Evolutionary conservation across 2,888 invertebrate genomes (phyloP).

Genomic region (Girardia tigrina): DNA sequence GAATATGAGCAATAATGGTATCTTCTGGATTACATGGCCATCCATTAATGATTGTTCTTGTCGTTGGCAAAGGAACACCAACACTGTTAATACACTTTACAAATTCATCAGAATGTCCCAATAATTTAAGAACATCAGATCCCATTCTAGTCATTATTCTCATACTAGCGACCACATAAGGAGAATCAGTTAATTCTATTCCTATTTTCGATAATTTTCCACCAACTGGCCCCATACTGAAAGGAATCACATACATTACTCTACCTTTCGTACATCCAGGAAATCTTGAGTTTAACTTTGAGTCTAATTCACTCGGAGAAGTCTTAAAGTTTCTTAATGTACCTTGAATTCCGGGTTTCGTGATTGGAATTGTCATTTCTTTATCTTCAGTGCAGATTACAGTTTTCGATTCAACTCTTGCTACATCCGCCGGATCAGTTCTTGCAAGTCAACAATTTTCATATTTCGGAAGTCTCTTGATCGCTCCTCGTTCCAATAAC

Average conservation of each 20-base stretch:
- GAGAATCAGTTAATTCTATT: conserved; percentile 41
- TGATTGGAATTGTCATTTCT: conserved; percentile 38
- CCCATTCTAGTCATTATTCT: conserved; percentile 41
- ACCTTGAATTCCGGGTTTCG: conserved; percentile 38
- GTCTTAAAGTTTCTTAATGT: conserved; percentile 41
- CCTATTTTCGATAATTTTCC: conserved; percentile 41
- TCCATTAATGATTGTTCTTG: conserved; percentile 39
- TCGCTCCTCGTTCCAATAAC: conserved; percentile 24
- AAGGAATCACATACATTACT: conserved; percentile 41
- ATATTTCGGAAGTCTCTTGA: conserved; percentile 28
- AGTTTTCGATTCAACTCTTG: conserved; percentile 41
- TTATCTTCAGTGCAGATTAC: conserved; percentile 39
- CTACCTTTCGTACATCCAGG: conserved; percentile 41
- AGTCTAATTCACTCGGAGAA: conserved; percentile 38
- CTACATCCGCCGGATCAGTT: conserved; percentile 41
- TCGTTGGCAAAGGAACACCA: conserved; percentile 39
- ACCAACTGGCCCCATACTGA: conserved; percentile 42
- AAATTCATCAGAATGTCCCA: conserved; percentile 38
- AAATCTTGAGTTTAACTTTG: conserved; percentile 38
- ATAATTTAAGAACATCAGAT: conserved; percentile 37
- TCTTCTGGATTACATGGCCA: conserved; percentile 41
- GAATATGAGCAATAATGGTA: conserved; percentile 40
- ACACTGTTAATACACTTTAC: conserved; percentile 40
- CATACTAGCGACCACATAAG: conserved; percentile 41
- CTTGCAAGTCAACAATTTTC: conserved; percentile 39